Base-by-base conservation (phyloP, 2,888 invertebrate species). In the Eumacrocentrus americanus region DNA sequence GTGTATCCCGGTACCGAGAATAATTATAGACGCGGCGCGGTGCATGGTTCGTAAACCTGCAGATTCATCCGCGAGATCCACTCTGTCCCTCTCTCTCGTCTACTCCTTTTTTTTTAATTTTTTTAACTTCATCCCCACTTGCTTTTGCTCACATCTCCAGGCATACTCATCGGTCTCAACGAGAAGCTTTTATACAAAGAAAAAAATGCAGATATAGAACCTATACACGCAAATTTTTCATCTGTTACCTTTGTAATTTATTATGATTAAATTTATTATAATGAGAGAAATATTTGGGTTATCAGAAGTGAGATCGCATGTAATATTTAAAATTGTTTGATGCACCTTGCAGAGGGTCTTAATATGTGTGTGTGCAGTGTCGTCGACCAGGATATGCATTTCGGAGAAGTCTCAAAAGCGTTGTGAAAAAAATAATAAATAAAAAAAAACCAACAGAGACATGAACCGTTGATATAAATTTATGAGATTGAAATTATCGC, bases 11-110 rank as follows among this genome's bases (percentile, higher is more conserved):
- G 66, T 64, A 65, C 67, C 65, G 58, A 61, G 68, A 70, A 71
- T 72, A 72, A 72, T 72, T 71, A 72, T 70, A 70, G 70, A 69
- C 63, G 67, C 53, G 63, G 60, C 42, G 44, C 53, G 50, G 62
- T 57, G 60, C 62, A 64, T 54, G 64, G 60, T 67, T 62, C 63
- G 61, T 53, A 61, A 68, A 66, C 60, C 60, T 20, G 61, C 47
- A 62, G 67, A 67, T 68, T 62, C 54, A 64, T 67, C 62, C 63
- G 58, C 59, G 60, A 67, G 68, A 68, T 68, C 20, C 11, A 1
- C 4, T 42, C 20, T 20, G 6, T 42, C 5, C 5, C 11, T 11
- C 7, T 42, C 20, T 20, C 11, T 42, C 7, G 11, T 40, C 3
- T n/a, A n/a, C 16, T 38, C 40, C 11, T 35, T 40, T 51, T 12